Evolutionary conservation across 2,888 invertebrate species (phyloP).

Genomic region (Limnephilus rhombicus): DNA sequence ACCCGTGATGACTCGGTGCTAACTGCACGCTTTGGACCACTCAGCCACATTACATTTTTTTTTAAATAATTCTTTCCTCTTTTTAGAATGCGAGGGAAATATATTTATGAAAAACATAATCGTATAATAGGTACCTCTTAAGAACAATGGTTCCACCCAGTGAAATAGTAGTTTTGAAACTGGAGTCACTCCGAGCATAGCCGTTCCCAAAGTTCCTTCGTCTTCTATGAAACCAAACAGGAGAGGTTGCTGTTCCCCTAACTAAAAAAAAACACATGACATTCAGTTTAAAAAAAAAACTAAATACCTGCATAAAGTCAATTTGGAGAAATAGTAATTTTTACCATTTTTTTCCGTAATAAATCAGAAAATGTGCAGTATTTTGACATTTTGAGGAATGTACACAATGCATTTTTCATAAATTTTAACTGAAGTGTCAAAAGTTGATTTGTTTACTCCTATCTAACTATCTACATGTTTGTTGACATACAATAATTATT

Average conservation of each 20-base stretch:
- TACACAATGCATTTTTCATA: background rate
- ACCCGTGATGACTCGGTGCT: background rate
- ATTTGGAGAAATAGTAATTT: background rate
- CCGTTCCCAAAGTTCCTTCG: slow-evolving; percentile 86
- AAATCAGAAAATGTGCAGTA: background rate
- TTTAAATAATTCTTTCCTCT: background rate
- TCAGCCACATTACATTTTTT: background rate
- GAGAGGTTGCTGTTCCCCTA: slow-evolving; percentile 80
- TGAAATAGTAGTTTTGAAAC: slow-evolving; percentile 88
- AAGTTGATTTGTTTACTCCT: background rate
- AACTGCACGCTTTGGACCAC: background rate
- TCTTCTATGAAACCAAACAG: slow-evolving; percentile 82
- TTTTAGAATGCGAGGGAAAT: background rate
- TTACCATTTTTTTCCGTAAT: background rate
- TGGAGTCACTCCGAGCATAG: slow-evolving; percentile 86
- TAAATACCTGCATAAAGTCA: slow-evolving; percentile 33
- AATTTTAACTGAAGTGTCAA: background rate
- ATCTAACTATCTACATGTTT: background rate
- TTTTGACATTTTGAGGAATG: background rate
- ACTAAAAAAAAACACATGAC: slow-evolving; percentile 70
- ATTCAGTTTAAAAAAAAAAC: background rate
- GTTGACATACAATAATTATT: background rate
- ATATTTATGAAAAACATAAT: background rate
- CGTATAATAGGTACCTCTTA: slow-evolving; percentile 79
- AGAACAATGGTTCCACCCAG: slow-evolving; percentile 92